Base-by-base conservation (phyloP, 2,888 invertebrate species). In the Meloe dianella region DNA sequence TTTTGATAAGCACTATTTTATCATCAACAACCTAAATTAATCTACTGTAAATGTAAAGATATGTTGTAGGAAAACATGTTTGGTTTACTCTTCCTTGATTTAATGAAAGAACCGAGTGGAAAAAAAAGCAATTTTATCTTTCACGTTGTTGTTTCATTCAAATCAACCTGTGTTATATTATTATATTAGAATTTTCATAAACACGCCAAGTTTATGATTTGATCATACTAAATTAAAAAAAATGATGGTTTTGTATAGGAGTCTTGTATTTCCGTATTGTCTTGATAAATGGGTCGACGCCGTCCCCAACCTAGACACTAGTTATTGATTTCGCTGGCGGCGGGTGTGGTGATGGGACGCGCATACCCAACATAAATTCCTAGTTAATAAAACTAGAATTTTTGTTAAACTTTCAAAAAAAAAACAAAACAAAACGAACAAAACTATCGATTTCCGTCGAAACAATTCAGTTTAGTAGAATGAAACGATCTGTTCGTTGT, bases 241-340 rank as follows among this genome's bases (percentile, higher is more conserved):
- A 35, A 35, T 12, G 12, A 17, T n/a, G 17, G 5, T 41, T n/a
- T 32, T 32, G 7, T 41, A 14, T 41, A 17, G 17, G 41, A 7
- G 41, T 17, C 6, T 6, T 5, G n/a, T 47, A 17, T 20, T 47
- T 47, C 47, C 47, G 47, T 20, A 10, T 47, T 20, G 17, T 47
- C 7, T 29, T 70, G 69, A 74, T 72, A 73, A 70, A 73, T 73
- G 72, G 67, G 71, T 66, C 71, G 71, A 66, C 70, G 65, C 61
- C 70, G 60, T 54, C 64, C 75, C 73, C 72, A 75, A 75, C 73
- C 74, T 75, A 75, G 75, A 74, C 74, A 74, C 73, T 66, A 47
- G 73, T 72, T 75, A 75, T 75, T 74, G 75, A 75, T 75, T 75
- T 74, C 65, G 64, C 66, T 68, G 65, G 57, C 65, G 65, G 57